Evolutionary conservation across 2,797 vertebrate species (phyloP).

Genomic region (Chelidonichthys spinosus): DNA sequence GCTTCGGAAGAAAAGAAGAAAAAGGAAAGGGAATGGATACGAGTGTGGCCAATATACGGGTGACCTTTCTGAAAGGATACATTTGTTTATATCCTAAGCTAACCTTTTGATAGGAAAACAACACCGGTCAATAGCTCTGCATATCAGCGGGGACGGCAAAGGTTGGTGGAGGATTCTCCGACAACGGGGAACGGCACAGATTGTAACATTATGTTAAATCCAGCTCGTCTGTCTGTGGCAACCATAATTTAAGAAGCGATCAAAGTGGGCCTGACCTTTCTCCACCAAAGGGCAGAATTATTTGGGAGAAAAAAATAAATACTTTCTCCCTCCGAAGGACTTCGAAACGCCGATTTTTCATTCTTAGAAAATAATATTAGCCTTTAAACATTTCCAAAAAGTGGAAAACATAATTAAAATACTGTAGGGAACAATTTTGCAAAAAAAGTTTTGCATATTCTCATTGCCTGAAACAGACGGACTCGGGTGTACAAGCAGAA

Average conservation of each 20-base stretch:
- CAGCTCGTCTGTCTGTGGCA: constrained; percentile 26
- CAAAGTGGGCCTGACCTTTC: constrained; percentile 63
- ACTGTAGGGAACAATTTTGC: constrained; percentile 40
- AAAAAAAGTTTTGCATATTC: constrained; percentile 42
- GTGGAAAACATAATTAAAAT: constrained; percentile 68
- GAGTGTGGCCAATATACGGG: constrained; percentile 32
- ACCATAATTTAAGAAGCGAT: constrained; percentile 29
- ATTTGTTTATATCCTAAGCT: constrained; percentile 52
- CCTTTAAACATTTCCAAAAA: constrained; percentile 67
- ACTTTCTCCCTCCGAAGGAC: constrained; percentile 30
- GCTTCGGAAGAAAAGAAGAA: constrained; percentile 28
- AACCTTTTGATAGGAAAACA: constrained; percentile 60
- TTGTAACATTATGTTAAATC: constrained; percentile 16
- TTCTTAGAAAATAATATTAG: constrained; percentile 64
- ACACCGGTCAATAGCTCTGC: constrained; percentile 40
- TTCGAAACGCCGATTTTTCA: constrained; percentile 49
- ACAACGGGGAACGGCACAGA: constrained; percentile 5
- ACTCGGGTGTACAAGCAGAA: constrained; percentile 28
- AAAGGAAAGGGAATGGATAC: constrained; percentile 29
- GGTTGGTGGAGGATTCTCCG: constrained; percentile 11
- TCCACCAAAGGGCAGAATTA: constrained; percentile 45
- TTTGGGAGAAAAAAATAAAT: constrained; percentile 7
- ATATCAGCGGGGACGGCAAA: constrained; percentile 34
- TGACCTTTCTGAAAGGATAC: constrained; percentile 56
- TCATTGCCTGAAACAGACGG: constrained; percentile 35